phyloP scores from a whole-genome alignment of 2,113 vertebrate species.

The Carollia perspicillata region DNA sequence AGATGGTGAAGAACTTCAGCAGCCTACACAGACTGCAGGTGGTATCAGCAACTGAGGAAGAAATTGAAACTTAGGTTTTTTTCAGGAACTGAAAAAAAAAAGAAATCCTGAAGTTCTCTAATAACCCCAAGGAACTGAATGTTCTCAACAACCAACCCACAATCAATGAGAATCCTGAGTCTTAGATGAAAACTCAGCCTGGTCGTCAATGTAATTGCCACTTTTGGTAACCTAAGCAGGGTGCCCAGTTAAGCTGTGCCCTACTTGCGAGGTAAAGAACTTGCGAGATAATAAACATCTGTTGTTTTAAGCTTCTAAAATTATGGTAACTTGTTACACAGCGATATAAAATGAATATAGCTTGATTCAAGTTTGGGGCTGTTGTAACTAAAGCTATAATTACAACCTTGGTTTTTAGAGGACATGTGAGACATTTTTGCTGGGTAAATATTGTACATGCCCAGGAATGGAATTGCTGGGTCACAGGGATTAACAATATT shows the following conservation, averaged over 20 bases:
- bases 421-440: neutral
- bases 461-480: neutral
- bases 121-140: neutral
- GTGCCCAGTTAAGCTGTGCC: neutral
- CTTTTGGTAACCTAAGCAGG: neutral
- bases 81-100: neutral
- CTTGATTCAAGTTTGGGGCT: neutral
- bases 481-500: neutral
- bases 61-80: too few relatives aligned
- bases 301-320: neutral
- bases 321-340: neutral
- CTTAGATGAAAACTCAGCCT: neutral
- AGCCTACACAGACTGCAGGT: neutral
- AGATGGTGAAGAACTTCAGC: neutral
- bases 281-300: neutral
- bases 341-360: neutral
- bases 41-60: neutral
- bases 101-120: neutral
- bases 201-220: fast-evolving
- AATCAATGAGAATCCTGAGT: neutral
- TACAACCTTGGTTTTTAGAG: neutral
- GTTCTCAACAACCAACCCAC: neutral
- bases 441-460: neutral
- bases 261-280: neutral
- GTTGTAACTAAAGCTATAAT: neutral